These are phyloP conservation scores for Synodontis membranacea DNA, from an alignment of 2,113 vertebrate species.

Conservation along the genomic window DNA sequence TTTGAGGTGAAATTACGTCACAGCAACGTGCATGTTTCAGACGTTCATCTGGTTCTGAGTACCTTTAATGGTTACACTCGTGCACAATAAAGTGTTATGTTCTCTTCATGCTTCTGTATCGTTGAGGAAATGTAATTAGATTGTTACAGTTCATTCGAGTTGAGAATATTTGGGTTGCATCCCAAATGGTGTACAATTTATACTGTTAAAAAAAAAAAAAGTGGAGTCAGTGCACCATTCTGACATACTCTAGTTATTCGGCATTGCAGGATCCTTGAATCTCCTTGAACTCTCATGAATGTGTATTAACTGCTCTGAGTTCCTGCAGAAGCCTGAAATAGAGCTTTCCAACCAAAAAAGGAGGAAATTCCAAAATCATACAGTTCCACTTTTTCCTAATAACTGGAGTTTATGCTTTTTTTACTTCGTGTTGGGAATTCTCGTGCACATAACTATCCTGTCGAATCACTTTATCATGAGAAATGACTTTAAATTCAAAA, in stretches of 20 bases:
- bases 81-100: neutral
- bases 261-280: too few relatives aligned
- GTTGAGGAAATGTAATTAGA: neutral
- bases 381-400: neutral
- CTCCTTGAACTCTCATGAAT: too few relatives aligned
- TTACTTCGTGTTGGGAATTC: neutral
- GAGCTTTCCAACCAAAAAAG: neutral
- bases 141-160: neutral
- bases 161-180: neutral
- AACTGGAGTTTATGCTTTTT: neutral
- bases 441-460: neutral
- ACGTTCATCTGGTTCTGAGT: neutral
- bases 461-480: too few relatives aligned
- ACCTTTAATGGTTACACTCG: neutral
- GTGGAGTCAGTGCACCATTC: too few relatives aligned
- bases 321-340: neutral
- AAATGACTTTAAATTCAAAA: neutral
- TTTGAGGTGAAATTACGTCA: neutral
- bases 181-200: neutral
- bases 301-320: too few relatives aligned
- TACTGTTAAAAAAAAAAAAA: neutral
- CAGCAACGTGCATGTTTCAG: neutral
- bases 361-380: neutral
- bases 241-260: too few relatives aligned
- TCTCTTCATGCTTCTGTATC: neutral